phyloP scores from a whole-genome alignment of 1,140 invertebrate species.

The Papilio aristodemus region DNA sequence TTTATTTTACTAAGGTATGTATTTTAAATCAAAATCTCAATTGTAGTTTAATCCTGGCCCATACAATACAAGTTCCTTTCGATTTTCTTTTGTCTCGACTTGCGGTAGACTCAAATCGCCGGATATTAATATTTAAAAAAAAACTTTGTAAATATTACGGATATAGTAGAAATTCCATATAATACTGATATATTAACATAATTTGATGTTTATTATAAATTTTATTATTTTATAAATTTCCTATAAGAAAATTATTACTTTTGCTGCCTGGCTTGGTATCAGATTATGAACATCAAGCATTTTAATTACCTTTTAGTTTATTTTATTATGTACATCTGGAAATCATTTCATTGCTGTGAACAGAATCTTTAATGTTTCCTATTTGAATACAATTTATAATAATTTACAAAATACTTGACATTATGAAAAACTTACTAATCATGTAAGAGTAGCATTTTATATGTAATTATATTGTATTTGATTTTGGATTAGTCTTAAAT shows the following conservation, averaged over 20 bases:
- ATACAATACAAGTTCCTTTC: not conserved
- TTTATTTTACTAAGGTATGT: constrained; percentile 17
- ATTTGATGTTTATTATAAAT: not conserved
- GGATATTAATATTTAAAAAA: not conserved
- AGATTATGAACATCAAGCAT: not conserved
- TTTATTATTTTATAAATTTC: not conserved
- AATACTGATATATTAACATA: not conserved
- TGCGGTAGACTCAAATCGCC: constrained; percentile 24
- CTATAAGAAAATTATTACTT: not conserved
- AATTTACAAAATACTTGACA: too few species aligned
- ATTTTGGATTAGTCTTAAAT: too few species aligned
- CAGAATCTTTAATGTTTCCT: too few species aligned
- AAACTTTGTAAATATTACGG: not conserved
- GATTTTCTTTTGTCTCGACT: constrained; percentile 20
- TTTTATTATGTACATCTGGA: too few species aligned
- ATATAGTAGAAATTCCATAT: not conserved
- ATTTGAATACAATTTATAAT: too few species aligned
- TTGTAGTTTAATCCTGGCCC: not conserved
- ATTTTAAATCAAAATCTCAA: not conserved
- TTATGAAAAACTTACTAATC: too few species aligned
- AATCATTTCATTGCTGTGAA: too few species aligned
- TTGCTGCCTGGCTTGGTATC: not conserved
- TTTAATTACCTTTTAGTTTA: too few species aligned
- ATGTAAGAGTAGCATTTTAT: too few species aligned
- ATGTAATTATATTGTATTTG: too few species aligned